Percentiles rank a stretch among this genome's conserved stretches.
Conservation (phyloP, 1,140 invertebrate genomes). For the Psix sp. region DNA sequence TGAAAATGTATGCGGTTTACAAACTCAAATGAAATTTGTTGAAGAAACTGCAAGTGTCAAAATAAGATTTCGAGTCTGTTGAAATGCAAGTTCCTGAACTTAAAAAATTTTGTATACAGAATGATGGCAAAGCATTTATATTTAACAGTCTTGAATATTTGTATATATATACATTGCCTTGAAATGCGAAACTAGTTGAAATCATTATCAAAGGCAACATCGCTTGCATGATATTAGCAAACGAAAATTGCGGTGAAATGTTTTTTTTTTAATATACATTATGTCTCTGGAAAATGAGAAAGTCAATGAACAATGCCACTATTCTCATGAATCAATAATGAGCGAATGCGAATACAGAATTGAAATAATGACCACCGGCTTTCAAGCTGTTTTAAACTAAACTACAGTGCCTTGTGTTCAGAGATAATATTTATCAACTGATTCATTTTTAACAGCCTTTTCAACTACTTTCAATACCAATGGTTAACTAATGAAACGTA, state of each 20-base stretch:
- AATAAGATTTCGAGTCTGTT: constrained; percentile 51
- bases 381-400: too few species aligned
- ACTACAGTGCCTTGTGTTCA: constrained; percentile 16
- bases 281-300: constrained; percentile 3
- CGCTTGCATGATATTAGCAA: constrained; percentile 48
- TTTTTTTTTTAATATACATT: constrained; percentile 1
- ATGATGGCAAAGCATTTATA: constrained; percentile 60
- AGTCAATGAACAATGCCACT: background rate
- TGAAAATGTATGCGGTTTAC: too few species aligned
- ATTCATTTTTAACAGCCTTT: constrained; percentile 5
- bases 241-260: constrained; percentile 6
- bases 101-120: constrained; percentile 60
- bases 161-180: constrained; percentile 68
- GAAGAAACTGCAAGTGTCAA: constrained; percentile 50
- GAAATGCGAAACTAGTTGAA: constrained; percentile 71
- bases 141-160: constrained; percentile 63
- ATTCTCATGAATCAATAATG: background rate
- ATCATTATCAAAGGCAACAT: constrained; percentile 70
- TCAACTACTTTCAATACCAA: constrained; percentile 21
- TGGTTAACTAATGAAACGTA: background rate
- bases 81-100: constrained; percentile 66
- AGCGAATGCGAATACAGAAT: too few species aligned
- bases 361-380: too few species aligned
- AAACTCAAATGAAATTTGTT: constrained; percentile 40
- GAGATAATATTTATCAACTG: constrained; percentile 2